phyloP scores from a whole-genome alignment of 2,797 vertebrate species.

The Podarcis lilfordi region DNA sequence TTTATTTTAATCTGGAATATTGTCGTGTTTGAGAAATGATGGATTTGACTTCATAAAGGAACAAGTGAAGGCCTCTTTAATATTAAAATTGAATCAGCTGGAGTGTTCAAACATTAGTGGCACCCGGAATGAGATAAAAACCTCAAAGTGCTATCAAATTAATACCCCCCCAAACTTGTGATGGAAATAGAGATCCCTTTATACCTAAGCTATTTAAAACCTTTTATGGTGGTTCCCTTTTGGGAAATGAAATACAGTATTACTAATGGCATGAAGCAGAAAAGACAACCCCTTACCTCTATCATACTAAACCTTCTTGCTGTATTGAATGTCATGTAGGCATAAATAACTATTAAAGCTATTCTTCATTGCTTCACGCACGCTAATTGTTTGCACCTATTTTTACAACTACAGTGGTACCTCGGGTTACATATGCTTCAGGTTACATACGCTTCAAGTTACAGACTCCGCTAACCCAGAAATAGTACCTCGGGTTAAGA shows the following conservation, averaged over 20 bases:
- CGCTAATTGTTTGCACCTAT: background rate
- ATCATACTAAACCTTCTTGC: background rate
- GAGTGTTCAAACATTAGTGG: constrained; percentile 52
- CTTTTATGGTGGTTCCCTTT: background rate
- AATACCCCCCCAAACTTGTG: constrained; percentile 12
- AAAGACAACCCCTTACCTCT: background rate
- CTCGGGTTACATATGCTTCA: too few relatives aligned
- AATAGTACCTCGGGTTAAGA: too few relatives aligned
- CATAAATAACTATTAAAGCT: background rate
- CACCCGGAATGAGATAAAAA: constrained; percentile 29
- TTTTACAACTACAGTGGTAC: background rate
- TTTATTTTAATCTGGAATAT: constrained; percentile 44
- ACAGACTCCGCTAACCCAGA: too few relatives aligned
- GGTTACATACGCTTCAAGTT: too few relatives aligned
- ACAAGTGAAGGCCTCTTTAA: constrained; percentile 20
- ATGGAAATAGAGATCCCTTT: constrained; percentile 14
- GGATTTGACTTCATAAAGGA: constrained; percentile 49
- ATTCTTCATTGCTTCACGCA: background rate
- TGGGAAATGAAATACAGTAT: background rate
- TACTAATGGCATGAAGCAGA: background rate
- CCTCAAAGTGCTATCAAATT: constrained; percentile 28
- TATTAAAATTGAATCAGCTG: constrained; percentile 69
- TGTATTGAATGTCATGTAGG: background rate
- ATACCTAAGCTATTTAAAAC: background rate
- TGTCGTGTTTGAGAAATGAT: constrained; percentile 47